A percentile compares a stretch with the other conserved stretches of the same genome.
phyloP scores from a whole-genome alignment of 1,140 invertebrate species.

The Halyomorpha halys region DNA sequence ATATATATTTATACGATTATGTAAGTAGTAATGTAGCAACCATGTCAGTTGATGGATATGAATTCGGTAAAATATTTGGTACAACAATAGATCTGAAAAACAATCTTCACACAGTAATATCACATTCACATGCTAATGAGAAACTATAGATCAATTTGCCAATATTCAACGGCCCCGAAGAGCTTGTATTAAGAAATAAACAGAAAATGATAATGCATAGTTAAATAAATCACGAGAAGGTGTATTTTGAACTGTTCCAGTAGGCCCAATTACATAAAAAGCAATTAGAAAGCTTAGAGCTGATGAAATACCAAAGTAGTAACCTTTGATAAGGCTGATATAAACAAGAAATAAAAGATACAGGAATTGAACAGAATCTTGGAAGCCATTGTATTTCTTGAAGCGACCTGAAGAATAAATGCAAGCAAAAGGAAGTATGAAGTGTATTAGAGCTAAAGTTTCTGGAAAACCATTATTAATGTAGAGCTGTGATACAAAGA shows the following conservation, averaged over 20 bases:
- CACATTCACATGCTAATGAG: too few species aligned
- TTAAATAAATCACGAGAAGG: constrained; percentile 26
- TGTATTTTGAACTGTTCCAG: constrained; percentile 20
- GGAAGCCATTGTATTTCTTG: constrained; percentile 8
- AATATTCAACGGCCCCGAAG: constrained; percentile 5
- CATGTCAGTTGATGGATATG: too few species aligned
- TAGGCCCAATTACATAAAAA: constrained; percentile 22
- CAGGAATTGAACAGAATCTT: constrained; percentile 18
- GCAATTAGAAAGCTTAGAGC: constrained; percentile 23
- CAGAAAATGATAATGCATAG: constrained; percentile 26
- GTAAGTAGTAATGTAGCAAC: too few species aligned
- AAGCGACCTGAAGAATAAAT: constrained; percentile 5
- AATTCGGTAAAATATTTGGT: too few species aligned
- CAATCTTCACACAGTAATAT: too few species aligned
- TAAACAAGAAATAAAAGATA: constrained; percentile 22
- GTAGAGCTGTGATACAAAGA: constrained; percentile 24
- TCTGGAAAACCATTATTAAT: constrained; percentile 17
- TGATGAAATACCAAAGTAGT: constrained; percentile 24
- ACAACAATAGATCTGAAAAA: too few species aligned
- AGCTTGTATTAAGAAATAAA: constrained; percentile 25
- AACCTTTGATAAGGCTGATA: constrained; percentile 21
- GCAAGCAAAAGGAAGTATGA: constrained; percentile 18
- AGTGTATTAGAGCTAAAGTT: constrained; percentile 14
- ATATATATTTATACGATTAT: too few species aligned
- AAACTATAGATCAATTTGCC: too few species aligned